Conservation (phyloP, 2,888 invertebrate species). For the Drosophila mettleri region DNA sequence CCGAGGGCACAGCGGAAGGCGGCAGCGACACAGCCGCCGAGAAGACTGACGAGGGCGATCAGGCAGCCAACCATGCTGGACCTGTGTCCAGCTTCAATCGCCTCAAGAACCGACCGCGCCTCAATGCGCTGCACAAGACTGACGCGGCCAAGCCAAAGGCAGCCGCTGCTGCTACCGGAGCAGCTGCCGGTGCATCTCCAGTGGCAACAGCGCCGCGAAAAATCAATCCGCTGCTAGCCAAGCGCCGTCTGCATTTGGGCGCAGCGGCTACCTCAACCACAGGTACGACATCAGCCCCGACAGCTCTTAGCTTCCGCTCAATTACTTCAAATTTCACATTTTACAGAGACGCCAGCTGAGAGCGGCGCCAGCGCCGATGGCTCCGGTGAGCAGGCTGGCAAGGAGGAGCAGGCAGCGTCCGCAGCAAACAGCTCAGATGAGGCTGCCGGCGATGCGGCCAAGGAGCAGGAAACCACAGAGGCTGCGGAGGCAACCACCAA, state of each 20-base stretch:
- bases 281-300: constrained; percentile 69
- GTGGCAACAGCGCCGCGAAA: constrained; percentile 78
- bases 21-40: constrained; percentile 49
- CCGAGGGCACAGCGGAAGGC: constrained; percentile 36
- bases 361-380: constrained; percentile 45
- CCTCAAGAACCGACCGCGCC: constrained; percentile 84
- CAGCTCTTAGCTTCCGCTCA: neutral
- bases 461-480: constrained; percentile 14
- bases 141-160: constrained; percentile 79
- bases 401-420: constrained; percentile 53
- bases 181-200: constrained; percentile 31
- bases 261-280: constrained; percentile 83
- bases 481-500: constrained; percentile 82
- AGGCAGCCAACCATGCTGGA: constrained; percentile 51
- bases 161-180: constrained; percentile 47
- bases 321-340: neutral
- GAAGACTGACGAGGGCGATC: constrained; percentile 62
- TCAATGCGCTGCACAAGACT: constrained; percentile 83
- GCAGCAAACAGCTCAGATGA: constrained; percentile 55
- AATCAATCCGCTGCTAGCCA: constrained; percentile 84
- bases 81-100: constrained; percentile 81
- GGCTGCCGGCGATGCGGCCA: constrained; percentile 52
- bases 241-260: constrained; percentile 82
- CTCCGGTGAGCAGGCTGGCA: constrained; percentile 59
- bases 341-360: constrained; percentile 61